phyloP scores from a whole-genome alignment of 2,113 vertebrate genomes.

The Polyodon spathula region DNA sequence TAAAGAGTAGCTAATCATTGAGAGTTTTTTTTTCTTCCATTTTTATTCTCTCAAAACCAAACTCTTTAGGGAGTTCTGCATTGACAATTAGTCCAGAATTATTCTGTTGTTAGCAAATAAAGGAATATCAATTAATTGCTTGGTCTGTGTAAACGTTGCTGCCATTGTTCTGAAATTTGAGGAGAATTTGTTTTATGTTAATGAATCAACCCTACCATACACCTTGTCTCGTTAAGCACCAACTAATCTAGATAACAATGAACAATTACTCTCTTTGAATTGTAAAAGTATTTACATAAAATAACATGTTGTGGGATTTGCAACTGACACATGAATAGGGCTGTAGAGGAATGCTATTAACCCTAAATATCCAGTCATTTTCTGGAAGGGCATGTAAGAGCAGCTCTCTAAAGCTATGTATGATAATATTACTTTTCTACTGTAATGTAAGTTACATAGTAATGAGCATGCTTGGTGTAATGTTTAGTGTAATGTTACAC shows the following conservation, averaged over 20 bases:
- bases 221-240: not conserved
- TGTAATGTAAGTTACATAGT: no score
- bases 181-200: not conserved
- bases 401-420: no score
- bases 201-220: no score
- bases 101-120: not conserved
- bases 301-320: conserved; percentile 1
- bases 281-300: conserved; percentile 1
- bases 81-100: no score
- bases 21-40: no score
- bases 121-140: not conserved
- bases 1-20: not conserved
- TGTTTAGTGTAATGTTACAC: no score
- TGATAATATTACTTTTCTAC: no score
- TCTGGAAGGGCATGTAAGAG: not conserved
- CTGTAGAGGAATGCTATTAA: not conserved
- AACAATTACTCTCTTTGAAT: not conserved
- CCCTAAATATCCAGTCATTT: not conserved
- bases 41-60: no score
- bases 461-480: no score
- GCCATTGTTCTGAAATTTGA: not conserved
- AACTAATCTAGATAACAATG: not conserved
- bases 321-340: not conserved
- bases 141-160: not conserved
- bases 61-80: no score